A percentile compares a stretch with the other conserved stretches of the same genome.
Conservation (phyloP, 2,797 vertebrate genomes). For the Dryobates pubescens region DNA sequence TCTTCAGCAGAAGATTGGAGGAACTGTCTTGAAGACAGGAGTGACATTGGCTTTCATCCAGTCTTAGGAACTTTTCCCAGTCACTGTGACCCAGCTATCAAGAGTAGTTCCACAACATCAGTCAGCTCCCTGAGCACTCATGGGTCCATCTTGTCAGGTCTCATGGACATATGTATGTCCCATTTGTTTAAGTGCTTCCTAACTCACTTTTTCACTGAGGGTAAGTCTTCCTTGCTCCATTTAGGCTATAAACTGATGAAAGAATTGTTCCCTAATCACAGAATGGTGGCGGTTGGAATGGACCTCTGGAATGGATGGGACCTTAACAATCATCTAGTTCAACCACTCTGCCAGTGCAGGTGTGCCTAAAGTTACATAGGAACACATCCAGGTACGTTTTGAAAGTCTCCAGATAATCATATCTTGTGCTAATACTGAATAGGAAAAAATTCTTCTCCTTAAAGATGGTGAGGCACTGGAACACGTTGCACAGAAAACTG, state of each 20-base stretch:
- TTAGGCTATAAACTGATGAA: neutral
- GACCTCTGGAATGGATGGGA: too few species aligned
- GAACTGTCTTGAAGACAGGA: neutral
- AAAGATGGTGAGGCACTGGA: too few species aligned
- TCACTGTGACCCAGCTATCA: neutral
- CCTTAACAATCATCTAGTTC: too few species aligned
- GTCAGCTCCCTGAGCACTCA: neutral
- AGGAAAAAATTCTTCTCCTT: too few species aligned
- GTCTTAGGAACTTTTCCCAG: neutral
- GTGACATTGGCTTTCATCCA: neutral
- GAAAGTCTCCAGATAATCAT: neutral
- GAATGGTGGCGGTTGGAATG: too few species aligned
- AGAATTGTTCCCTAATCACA: neutral
- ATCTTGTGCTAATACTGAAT: neutral
- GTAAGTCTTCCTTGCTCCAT: neutral
- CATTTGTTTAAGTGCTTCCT: neutral
- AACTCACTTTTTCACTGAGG: neutral
- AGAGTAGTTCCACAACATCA: neutral
- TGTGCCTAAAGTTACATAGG: too few species aligned
- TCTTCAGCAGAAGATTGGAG: neutral
- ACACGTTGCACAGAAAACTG: too few species aligned
- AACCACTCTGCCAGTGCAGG: too few species aligned
- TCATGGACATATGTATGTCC: rapidly evolving
- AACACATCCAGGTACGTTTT: too few species aligned
- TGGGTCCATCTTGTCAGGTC: neutral